Conservation (phyloP, 2,888 invertebrate species). For the Lepidocyrtoides sp. region DNA sequence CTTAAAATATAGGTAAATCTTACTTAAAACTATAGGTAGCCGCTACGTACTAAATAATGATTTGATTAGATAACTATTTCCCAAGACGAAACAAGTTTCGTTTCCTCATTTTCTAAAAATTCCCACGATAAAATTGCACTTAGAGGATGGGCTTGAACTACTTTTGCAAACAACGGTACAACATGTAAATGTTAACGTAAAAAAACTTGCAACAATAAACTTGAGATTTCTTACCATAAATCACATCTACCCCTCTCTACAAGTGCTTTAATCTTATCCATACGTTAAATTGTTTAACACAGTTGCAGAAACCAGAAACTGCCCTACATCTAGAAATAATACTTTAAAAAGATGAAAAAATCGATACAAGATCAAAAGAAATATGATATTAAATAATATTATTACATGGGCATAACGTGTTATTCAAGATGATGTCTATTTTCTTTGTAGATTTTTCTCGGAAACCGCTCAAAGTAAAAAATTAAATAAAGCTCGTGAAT, state of each 20-base stretch:
- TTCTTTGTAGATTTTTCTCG: not conserved
- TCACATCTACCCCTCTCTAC: too few relatives aligned
- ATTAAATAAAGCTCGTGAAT: too few relatives aligned
- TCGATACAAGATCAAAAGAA: not conserved
- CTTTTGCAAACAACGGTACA: not conserved
- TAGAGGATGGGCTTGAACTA: not conserved
- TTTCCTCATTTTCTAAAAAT: conserved; percentile 16
- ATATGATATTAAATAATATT: not conserved
- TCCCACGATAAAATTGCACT: conserved; percentile 23
- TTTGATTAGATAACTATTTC: conserved; percentile 19
- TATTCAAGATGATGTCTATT: too few relatives aligned
- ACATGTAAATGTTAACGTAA: not conserved
- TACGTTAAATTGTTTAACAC: too few relatives aligned
- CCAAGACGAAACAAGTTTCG: conserved; percentile 38
- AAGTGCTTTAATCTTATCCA: not conserved
- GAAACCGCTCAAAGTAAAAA: not conserved
- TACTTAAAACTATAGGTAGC: too few relatives aligned
- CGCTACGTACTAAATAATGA: not conserved
- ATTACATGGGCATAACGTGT: not conserved
- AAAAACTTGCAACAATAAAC: not conserved
- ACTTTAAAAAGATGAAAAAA: not conserved
- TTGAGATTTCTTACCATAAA: not conserved
- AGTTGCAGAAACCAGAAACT: too few relatives aligned
- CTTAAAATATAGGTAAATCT: too few relatives aligned
- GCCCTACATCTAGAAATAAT: conserved; percentile 43